Percentiles rank a stretch among this genome's conserved stretches.
Conservation (phyloP, 2,113 vertebrate genomes). For the Gobiocypris rarus region DNA sequence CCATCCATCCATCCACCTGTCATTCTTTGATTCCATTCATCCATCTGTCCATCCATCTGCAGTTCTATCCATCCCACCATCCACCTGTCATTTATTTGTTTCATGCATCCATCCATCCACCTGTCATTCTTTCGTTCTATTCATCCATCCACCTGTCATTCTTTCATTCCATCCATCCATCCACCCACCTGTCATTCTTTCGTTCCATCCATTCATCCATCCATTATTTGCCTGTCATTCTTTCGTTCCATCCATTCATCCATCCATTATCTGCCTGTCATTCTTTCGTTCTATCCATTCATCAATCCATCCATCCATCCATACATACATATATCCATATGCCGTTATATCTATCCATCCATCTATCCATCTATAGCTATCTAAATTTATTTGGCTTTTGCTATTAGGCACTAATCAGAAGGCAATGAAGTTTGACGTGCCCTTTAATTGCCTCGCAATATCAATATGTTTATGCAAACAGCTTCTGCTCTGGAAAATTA, state of each 20-base stretch:
- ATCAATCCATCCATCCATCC: too few relatives aligned
- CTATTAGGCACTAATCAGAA: constrained; percentile 33
- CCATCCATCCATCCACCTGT: too few relatives aligned
- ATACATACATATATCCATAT: too few relatives aligned
- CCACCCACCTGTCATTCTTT: background rate
- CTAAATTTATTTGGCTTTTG: constrained; percentile 10
- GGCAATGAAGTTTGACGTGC: background rate
- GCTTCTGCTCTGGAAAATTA: constrained; percentile 51
- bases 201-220: background rate
- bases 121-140: background rate
- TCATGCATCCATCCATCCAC: background rate
- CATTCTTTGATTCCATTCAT: background rate
- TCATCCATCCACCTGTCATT: background rate
- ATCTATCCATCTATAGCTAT: background rate
- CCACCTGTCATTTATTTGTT: too few relatives aligned
- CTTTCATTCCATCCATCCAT: background rate
- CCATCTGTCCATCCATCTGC: background rate
- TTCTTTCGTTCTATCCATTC: background rate
- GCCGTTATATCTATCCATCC: background rate
- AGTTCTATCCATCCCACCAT: too few relatives aligned
- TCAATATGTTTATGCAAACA: constrained; percentile 50
- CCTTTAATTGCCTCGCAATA: constrained; percentile 46
- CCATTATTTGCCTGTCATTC: too few relatives aligned
- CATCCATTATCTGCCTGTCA: background rate
- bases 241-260: background rate